Evolutionary conservation across 2,888 invertebrate genomes (phyloP).

Genomic region (Galerucella pusilla): DNA sequence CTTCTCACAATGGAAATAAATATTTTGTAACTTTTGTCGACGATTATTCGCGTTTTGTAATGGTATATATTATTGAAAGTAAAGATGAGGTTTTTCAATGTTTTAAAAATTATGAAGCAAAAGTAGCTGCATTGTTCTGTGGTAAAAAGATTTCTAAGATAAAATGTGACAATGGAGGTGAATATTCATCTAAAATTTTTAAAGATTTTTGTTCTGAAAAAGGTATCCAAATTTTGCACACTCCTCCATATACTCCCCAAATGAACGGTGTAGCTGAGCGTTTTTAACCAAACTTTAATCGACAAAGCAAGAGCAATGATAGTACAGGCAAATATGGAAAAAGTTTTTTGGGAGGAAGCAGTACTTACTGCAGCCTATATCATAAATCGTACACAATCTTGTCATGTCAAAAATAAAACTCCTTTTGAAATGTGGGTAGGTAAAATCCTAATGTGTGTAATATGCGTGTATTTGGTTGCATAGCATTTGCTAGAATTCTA

Average conservation of each 20-base stretch:
- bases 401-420: conserved; percentile 18
- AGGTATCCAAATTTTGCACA: background rate
- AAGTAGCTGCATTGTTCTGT: conserved; percentile 5
- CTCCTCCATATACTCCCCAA: too few species aligned
- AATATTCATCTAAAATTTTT: conserved; percentile 14
- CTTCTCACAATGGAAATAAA: too few species aligned
- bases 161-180: conserved; percentile 28
- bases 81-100: too few species aligned
- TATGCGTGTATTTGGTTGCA: conserved; percentile 36
- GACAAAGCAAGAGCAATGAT: too few species aligned
- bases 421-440: conserved; percentile 28
- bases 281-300: too few species aligned
- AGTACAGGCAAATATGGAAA: too few species aligned
- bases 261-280: too few species aligned
- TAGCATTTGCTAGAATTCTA: conserved; percentile 23
- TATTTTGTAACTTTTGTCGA: too few species aligned
- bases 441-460: conserved; percentile 24
- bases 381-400: conserved; percentile 36
- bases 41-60: too few species aligned
- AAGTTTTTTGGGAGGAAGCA: background rate
- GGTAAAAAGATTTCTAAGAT: conserved; percentile 12
- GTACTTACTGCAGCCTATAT: conserved; percentile 35
- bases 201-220: conserved; percentile 20
- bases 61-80: too few species aligned
- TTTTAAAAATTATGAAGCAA: too few species aligned